Evolutionary conservation across 2,113 vertebrate genomes (phyloP), one percentile per base, ranked within the genome.

Genomic region (Takifugu bimaculatus): DNA sequence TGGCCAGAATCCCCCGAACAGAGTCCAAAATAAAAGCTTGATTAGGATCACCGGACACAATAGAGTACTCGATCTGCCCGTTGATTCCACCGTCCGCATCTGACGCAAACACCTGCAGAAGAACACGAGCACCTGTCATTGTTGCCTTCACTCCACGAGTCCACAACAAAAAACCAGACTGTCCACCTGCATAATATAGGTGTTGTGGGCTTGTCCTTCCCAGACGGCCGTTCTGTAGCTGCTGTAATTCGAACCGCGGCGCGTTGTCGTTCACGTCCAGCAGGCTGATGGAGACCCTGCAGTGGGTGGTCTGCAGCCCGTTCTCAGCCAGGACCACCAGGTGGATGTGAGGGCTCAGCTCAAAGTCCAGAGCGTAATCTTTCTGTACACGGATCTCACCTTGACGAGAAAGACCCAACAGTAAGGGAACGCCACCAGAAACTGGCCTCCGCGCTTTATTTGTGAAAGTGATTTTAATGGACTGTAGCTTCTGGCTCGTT

Each of bases 251-350:
- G 85, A 98, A 97, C 69, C 62, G 53, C 0, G 95, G 95, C 4
- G 59, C 50, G 1, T 96, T 95, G 80, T 98, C 95, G 52, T 98
- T 98, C 60, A 87, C 13, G 61, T 98, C 96, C 83, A 89, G 79
- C 66, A 97, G 81, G 25, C 65, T 79, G 75, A 96, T 52, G 2
- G 75, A 80, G n/a, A 95, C 90, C 76, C 74, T 86, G 82, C 93
- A 91, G 58, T 94, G 85, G 0, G 85, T 88, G 3, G 85, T 91
- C 62, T 82, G 85, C 12, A 85, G 73, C 7, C 74, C 72, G 35
- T 68, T 91, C 80, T 93, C 91, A 50, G 93, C 95, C 80, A 95
- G 75, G 54, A 96, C 61, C 29, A 92, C 87, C 70, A 98, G 84
- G 29, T 83, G 86, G 4, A 93, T 67, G 74, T 91, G 85, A 27